Evolutionary conservation across 1,140 invertebrate species (phyloP), one percentile per base, ranked within the genome.

Genomic region (Trichoplusia ni): DNA sequence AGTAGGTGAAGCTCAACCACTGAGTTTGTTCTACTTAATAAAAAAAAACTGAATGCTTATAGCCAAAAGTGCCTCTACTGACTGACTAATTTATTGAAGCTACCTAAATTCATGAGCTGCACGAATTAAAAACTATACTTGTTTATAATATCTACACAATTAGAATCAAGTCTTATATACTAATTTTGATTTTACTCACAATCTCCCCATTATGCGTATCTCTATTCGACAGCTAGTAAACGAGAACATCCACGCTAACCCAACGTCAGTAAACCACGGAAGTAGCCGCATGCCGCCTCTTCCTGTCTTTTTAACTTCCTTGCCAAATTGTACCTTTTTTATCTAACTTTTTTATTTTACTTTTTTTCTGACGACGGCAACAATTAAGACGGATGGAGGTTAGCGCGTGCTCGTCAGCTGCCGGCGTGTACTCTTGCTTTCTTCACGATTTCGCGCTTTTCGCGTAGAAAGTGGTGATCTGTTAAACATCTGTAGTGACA

Each of bases 201-300:
- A n/a, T n/a, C n/a, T n/a, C n/a, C n/a, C n/a, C n/a, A n/a, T n/a
- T n/a, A n/a, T n/a, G n/a, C n/a, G n/a, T n/a, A n/a, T n/a, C n/a
- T n/a, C n/a, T n/a, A n/a, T n/a, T n/a, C n/a, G n/a, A n/a, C n/a
- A n/a, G n/a, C n/a, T n/a, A n/a, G n/a, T n/a, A n/a, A 14, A 16
- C n/a, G 31, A 19, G 5, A 53, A 29, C 53, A 67, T 81, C 84
- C 73, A 76, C 58, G 61, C 44, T 69, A 68, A 25, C 4, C 37
- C 37, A 54, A 19, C 60, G 63, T 14, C 11, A 13, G 25, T 37
- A 66, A 77, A 86, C 85, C 87, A 69, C 87, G 87, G 87, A 90
- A 90, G 85, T 84, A 53, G 65, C 84, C 87, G 69, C 85, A 87
- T 75, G 83, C 79, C 81, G 73, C 84, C 85, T 86, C 84, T 88